A percentile compares a stretch with the other conserved stretches of the same genome.
These are phyloP conservation scores for Drosophila meridiana DNA, from an alignment of 2,888 invertebrate genomes.

Conservation along the genomic window DNA sequence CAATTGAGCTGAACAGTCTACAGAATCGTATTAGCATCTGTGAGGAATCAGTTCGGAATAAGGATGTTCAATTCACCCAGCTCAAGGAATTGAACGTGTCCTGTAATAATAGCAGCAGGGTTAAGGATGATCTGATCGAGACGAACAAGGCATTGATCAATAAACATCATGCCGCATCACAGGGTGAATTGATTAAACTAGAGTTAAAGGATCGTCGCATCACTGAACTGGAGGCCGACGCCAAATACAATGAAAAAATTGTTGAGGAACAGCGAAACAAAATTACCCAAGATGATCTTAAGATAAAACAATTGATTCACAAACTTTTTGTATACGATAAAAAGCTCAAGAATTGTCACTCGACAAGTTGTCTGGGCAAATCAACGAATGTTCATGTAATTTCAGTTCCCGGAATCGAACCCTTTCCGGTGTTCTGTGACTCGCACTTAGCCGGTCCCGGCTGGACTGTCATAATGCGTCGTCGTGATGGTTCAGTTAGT, in stretches of 20 bases:
- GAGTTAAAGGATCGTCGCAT: slow-evolving; percentile 37
- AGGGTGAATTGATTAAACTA: slow-evolving; percentile 14
- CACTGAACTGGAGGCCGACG: slow-evolving; percentile 1
- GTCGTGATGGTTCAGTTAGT: slow-evolving; percentile 88
- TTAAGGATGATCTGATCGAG: slow-evolving; percentile 35
- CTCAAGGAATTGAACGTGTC: slow-evolving; percentile 26
- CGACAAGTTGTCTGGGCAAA: slow-evolving; percentile 24
- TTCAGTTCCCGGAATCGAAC: slow-evolving; percentile 41
- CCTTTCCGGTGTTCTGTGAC: slow-evolving; percentile 87
- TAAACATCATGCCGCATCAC: slow-evolving; percentile 7
- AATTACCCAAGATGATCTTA: not conserved
- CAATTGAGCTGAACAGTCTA: not conserved
- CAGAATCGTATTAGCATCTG: slow-evolving; percentile 20
- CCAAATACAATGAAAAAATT: slow-evolving; percentile 6
- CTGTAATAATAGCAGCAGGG: slow-evolving; percentile 26
- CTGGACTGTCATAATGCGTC: slow-evolving; percentile 89
- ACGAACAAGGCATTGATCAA: slow-evolving; percentile 36
- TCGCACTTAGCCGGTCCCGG: slow-evolving; percentile 87
- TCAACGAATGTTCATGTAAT: slow-evolving; percentile 35
- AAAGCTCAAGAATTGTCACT: slow-evolving; percentile 23
- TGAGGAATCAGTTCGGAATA: slow-evolving; percentile 18
- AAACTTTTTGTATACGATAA: not conserved
- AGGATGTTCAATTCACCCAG: slow-evolving; percentile 28
- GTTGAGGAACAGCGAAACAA: slow-evolving; percentile 4
- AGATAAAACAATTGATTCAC: slow-evolving; percentile 2